These are phyloP conservation scores for Silurus glanis DNA, from an alignment of 2,113 vertebrate species.

Conservation along the genomic window DNA sequence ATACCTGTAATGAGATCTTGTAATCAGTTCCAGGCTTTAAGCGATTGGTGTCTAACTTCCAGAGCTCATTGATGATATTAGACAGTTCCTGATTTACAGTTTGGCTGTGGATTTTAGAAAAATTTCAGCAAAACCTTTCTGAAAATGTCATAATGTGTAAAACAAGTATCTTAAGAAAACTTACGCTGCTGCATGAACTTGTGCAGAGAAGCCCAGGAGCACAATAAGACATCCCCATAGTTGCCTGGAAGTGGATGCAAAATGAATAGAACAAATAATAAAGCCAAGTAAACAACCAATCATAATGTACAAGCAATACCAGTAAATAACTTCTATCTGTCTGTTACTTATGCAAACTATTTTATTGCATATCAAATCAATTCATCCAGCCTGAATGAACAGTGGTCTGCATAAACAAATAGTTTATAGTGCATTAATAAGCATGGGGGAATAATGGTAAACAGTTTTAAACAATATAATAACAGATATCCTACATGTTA, in stretches of 20 bases:
- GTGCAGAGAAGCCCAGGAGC: slow-evolving; percentile 27
- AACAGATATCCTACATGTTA: neutral
- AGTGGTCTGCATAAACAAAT: neutral
- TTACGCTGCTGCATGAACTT: slow-evolving; percentile 45
- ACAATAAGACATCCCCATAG: slow-evolving; percentile 12
- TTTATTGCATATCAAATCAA: neutral
- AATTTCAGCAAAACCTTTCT: neutral
- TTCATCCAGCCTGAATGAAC: neutral
- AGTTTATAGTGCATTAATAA: neutral
- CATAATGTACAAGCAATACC: neutral
- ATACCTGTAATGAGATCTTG: slow-evolving; percentile 70
- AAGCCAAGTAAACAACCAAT: neutral
- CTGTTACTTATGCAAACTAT: neutral
- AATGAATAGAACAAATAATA: neutral
- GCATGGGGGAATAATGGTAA: neutral
- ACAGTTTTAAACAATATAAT: neutral
- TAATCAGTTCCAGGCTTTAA: slow-evolving; percentile 69
- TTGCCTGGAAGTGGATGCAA: slow-evolving; percentile 4
- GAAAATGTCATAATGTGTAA: neutral
- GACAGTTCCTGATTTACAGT: slow-evolving; percentile 70
- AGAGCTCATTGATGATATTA: slow-evolving; percentile 68
- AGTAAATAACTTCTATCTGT: neutral
- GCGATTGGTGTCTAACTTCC: slow-evolving; percentile 69
- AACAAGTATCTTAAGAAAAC: neutral
- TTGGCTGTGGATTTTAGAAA: slow-evolving; percentile 52